These are phyloP conservation scores for Anomalospiza imberbis DNA, from an alignment of 2,797 vertebrate species.

Conservation along the genomic window DNA sequence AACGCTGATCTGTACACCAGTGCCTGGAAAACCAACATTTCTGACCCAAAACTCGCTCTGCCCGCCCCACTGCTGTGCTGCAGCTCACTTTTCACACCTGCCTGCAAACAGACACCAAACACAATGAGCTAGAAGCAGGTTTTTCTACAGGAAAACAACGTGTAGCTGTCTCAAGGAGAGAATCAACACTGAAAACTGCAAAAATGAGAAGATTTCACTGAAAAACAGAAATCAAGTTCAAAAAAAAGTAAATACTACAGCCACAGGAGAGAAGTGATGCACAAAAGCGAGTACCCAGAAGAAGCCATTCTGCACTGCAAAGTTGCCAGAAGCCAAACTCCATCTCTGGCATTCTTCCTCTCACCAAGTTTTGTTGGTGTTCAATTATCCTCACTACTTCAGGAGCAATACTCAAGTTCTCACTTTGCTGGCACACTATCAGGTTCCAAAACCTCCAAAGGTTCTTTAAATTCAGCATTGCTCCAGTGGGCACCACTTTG, in stretches of 20 bases:
- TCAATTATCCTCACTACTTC: neutral
- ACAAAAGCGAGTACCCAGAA: neutral
- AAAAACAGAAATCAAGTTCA: conserved; percentile 19
- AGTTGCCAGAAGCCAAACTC: neutral
- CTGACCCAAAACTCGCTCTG: neutral
- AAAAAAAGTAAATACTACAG: neutral
- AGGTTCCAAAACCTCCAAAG: neutral
- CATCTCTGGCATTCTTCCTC: neutral
- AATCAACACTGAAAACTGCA: conserved; percentile 7
- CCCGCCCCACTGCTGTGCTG: neutral
- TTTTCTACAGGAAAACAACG: conserved; percentile 27
- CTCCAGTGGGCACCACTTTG: neutral
- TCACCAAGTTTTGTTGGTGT: neutral
- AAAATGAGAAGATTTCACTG: conserved; percentile 15
- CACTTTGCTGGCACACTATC: neutral
- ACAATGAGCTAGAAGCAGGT: neutral
- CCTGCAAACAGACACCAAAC: neutral
- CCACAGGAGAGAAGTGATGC: neutral
- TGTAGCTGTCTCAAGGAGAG: conserved; percentile 4
- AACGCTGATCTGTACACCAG: neutral
- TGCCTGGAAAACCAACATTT: neutral
- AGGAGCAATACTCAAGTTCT: conserved; percentile 21
- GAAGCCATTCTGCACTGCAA: neutral
- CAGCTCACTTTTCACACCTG: neutral
- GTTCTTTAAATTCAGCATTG: neutral